Conservation (phyloP, 2,113 vertebrate species). For the Lagopus muta region DNA sequence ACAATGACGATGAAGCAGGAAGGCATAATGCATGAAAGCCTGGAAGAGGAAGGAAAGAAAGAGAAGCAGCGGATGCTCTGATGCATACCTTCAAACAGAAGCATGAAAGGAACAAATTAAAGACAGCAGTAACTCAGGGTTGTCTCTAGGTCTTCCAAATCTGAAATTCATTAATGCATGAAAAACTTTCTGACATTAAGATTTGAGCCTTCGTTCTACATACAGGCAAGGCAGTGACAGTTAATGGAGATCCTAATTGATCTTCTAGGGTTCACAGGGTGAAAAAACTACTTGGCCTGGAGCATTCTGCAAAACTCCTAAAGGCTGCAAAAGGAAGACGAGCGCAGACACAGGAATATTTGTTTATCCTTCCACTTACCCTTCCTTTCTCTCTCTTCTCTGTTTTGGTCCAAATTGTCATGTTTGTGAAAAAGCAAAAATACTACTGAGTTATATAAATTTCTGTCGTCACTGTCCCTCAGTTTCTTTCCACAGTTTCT, state of each 20-base stretch:
- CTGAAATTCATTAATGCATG: neutral
- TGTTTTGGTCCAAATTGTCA: neutral
- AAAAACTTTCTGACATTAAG: neutral
- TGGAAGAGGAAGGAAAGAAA: neutral
- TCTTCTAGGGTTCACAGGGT: neutral
- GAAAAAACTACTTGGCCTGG: neutral
- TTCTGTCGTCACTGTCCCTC: neutral
- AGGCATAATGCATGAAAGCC: neutral
- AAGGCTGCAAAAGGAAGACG: neutral
- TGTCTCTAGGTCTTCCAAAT: neutral
- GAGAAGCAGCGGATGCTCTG: neutral
- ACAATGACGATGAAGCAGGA: neutral
- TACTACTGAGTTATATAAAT: neutral
- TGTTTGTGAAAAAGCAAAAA: neutral
- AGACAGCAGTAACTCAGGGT: neutral
- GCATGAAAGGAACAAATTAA: neutral
- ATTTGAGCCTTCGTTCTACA: neutral
- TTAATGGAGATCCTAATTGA: neutral
- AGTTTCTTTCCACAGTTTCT: neutral
- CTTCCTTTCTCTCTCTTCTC: neutral
- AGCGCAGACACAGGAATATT: neutral
- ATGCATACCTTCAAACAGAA: neutral
- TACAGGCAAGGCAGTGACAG: neutral
- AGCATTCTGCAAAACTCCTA: rapidly evolving
- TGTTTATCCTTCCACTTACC: neutral